Conservation (phyloP, 2,797 vertebrate genomes). For the Rhynchonycteris naso region DNA sequence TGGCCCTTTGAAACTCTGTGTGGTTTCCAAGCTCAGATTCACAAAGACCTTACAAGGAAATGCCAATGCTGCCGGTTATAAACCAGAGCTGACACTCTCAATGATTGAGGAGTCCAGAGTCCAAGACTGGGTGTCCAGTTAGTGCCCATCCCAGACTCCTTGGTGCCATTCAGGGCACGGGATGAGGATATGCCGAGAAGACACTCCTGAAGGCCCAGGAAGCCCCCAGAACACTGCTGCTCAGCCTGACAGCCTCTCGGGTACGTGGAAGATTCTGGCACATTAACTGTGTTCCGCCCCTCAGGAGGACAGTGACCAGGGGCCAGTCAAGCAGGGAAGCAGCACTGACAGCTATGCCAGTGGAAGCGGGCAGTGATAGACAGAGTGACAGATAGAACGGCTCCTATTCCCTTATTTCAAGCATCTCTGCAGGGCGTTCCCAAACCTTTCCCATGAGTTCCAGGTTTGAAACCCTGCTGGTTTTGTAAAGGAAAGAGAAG, state of each 20-base stretch:
- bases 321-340: fast-evolving
- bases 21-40: not conserved
- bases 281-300: not conserved
- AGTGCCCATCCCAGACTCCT: not conserved
- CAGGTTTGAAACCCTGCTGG: not conserved
- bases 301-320: not conserved
- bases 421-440: fast-evolving
- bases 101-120: not conserved
- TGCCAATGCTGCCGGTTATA: fast-evolving
- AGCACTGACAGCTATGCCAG: fast-evolving
- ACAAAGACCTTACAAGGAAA: not conserved
- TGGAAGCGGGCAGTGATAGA: fast-evolving
- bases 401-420: not conserved
- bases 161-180: too few species aligned
- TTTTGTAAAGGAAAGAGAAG: not conserved
- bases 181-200: fast-evolving
- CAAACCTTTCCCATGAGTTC: not conserved
- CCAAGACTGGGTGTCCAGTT: not conserved
- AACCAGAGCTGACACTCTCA: not conserved
- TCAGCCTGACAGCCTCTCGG: not conserved
- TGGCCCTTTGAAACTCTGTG: not conserved
- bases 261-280: not conserved
- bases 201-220: not conserved
- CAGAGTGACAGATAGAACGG: not conserved
- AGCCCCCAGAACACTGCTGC: not conserved